phyloP scores from a whole-genome alignment of 1,140 invertebrate genomes.

The Lucilia cuprina region DNA sequence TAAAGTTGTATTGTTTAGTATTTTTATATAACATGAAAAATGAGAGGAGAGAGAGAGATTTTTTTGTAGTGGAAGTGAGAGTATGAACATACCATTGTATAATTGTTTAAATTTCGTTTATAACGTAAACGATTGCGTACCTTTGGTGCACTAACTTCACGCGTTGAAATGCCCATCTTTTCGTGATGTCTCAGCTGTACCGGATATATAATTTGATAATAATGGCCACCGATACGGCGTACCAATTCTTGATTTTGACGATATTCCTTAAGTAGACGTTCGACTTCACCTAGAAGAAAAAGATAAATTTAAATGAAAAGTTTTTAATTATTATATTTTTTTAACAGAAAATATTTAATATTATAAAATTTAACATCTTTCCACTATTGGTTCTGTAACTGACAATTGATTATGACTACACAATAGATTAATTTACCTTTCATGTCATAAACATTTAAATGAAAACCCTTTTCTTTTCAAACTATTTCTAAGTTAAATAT shows the following conservation, averaged over 20 bases:
- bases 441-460: too few relatives aligned
- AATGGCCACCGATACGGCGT: conserved; percentile 85
- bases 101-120: conserved; percentile 53
- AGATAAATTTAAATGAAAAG: neutral
- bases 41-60: conserved; percentile 3
- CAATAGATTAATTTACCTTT: too few relatives aligned
- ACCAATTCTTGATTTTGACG: conserved; percentile 91
- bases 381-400: too few relatives aligned
- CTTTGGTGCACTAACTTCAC: conserved; percentile 83
- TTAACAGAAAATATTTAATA: too few relatives aligned
- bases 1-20: neutral
- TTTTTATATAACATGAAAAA: conserved; percentile 19
- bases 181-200: conserved; percentile 92
- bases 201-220: conserved; percentile 94
- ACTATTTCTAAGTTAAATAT: too few relatives aligned
- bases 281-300: conserved; percentile 78
- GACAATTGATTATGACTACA: too few relatives aligned
- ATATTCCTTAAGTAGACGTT: conserved; percentile 85
- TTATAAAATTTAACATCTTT: too few relatives aligned
- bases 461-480: too few relatives aligned
- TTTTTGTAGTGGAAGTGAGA: conserved; percentile 17
- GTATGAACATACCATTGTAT: conserved; percentile 59
- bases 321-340: too few relatives aligned
- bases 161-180: conserved; percentile 92
- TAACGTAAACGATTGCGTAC: conserved; percentile 67